Conservation (phyloP, 2,888 invertebrate genomes). For the Lottia scabra region DNA sequence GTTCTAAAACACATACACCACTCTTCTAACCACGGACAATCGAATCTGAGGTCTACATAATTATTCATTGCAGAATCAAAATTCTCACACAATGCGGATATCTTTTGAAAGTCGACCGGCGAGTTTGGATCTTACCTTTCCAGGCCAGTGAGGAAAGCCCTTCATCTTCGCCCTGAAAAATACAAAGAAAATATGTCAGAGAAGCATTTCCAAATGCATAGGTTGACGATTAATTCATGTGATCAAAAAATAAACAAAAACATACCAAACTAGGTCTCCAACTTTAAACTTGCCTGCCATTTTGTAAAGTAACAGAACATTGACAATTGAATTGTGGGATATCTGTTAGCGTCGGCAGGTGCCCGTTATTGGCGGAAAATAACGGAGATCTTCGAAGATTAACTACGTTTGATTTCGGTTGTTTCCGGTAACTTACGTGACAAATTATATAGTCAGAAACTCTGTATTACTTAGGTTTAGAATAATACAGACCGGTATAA, state of each 20-base stretch:
- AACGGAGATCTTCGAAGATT: not conserved
- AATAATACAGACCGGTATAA: too few relatives aligned
- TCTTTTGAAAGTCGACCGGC: conserved; percentile 1
- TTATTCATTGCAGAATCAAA: not conserved
- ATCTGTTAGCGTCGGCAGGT: conserved; percentile 1
- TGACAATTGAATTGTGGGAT: conserved; percentile 14
- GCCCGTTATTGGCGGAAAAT: not conserved
- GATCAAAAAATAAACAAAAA: not conserved
- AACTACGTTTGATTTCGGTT: too few relatives aligned
- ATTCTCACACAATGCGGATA: not conserved
- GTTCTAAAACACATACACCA: too few relatives aligned
- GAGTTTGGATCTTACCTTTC: conserved; percentile 81
- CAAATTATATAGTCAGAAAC: too few relatives aligned
- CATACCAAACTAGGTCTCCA: conserved; percentile 80
- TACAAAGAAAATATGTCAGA: conserved; percentile 32
- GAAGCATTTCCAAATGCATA: not conserved
- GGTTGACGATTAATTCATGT: not conserved
- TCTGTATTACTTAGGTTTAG: too few relatives aligned
- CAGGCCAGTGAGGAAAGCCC: conserved; percentile 96
- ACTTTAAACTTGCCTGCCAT: conserved; percentile 77
- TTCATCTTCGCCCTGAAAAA: conserved; percentile 96
- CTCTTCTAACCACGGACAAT: too few relatives aligned
- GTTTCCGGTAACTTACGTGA: too few relatives aligned
- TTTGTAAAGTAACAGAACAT: conserved; percentile 41
- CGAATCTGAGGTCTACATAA: too few relatives aligned